These are phyloP conservation scores for Limnephilus rhombicus DNA, from an alignment of 2,888 invertebrate species.

Conservation along the genomic window DNA sequence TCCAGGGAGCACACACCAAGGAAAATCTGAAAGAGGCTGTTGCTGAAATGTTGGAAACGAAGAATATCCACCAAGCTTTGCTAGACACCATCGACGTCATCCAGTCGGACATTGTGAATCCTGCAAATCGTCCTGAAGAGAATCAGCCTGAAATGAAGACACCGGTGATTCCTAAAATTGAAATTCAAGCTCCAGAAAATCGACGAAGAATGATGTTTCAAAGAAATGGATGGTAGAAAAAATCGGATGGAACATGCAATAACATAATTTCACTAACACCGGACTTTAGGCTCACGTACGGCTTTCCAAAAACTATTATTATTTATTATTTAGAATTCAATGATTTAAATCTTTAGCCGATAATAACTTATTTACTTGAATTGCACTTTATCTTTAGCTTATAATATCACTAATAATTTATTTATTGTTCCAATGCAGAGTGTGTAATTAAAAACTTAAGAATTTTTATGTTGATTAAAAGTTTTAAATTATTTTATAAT, in stretches of 20 bases:
- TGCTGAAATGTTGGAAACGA: background rate
- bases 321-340: background rate
- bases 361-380: background rate
- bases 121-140: background rate
- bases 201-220: background rate
- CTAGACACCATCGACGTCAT: background rate
- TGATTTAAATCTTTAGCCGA: background rate
- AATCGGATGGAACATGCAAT: background rate
- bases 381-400: no score
- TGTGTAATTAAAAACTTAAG: no score
- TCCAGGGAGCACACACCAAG: background rate
- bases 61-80: background rate
- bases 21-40: background rate
- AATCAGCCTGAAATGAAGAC: background rate
- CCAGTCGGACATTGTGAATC: background rate
- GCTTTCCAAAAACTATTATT: background rate
- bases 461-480: no score
- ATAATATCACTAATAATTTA: no score
- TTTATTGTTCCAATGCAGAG: no score
- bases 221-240: background rate
- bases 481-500: background rate
- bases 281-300: background rate
- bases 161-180: background rate
- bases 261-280: background rate
- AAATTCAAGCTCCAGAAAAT: background rate